Conservation (phyloP, 2,113 vertebrate genomes). For the Genyomyrus donnyi region DNA sequence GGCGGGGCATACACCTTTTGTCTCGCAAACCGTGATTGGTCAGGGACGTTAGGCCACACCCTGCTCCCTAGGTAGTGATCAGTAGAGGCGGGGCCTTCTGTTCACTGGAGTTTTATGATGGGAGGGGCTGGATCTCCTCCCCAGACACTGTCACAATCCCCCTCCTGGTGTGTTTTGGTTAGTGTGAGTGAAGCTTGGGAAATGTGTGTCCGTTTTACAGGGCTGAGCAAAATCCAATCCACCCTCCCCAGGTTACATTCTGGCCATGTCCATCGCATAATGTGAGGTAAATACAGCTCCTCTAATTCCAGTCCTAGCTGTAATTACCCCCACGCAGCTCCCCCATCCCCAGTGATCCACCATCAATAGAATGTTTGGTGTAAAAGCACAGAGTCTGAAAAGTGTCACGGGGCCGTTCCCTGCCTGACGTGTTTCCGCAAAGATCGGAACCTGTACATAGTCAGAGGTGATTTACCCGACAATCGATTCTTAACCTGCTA, state of each 20-base stretch:
- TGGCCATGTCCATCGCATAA: background rate
- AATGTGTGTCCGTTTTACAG: background rate
- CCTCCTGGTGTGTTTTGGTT: conserved; percentile 35
- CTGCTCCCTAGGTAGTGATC: background rate
- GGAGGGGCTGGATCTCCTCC: conserved; percentile 31
- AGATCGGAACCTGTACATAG: background rate
- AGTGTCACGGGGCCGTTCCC: background rate
- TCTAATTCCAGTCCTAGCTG: background rate
- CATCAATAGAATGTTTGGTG: background rate
- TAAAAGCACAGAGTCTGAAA: background rate
- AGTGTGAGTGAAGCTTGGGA: conserved; percentile 46
- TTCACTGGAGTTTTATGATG: background rate
- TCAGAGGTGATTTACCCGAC: background rate
- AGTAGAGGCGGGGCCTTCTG: background rate
- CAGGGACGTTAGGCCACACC: background rate
- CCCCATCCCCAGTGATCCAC: background rate
- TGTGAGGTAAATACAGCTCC: background rate
- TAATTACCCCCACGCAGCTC: background rate
- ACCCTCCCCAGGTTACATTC: background rate
- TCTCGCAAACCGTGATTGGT: background rate
- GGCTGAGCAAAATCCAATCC: background rate
- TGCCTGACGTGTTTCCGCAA: background rate
- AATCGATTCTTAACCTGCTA: background rate
- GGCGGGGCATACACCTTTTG: background rate
- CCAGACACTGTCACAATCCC: conserved; percentile 52